Percentiles rank a stretch among this genome's conserved stretches.
Conservation (phyloP, 2,113 vertebrate genomes). For the Cyprinodon tularosa region DNA sequence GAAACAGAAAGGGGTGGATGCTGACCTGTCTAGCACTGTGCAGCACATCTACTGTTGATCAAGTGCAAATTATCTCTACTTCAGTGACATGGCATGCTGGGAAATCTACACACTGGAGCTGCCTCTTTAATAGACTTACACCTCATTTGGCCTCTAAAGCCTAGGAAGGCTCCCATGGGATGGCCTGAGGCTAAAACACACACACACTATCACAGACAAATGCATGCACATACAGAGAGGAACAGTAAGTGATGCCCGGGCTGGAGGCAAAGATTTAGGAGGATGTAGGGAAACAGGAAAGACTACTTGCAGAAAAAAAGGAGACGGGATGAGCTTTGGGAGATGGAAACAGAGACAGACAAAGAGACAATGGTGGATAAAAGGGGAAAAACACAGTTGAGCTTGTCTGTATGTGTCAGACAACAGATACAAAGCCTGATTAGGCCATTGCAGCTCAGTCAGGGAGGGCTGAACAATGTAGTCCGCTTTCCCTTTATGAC, state of each 20-base stretch:
- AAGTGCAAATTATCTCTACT: constrained; percentile 79
- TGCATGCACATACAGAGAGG: constrained; percentile 56
- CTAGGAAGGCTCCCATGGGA: constrained; percentile 84
- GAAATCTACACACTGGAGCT: constrained; percentile 77
- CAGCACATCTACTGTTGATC: constrained; percentile 71
- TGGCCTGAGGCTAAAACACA: constrained; percentile 61
- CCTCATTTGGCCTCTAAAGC: constrained; percentile 88
- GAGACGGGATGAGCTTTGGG: not conserved
- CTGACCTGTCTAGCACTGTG: constrained; percentile 56
- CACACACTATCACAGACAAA: constrained; percentile 48
- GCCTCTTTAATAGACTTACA: constrained; percentile 86
- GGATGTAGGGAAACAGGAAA: constrained; percentile 14
- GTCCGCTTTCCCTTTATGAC: constrained; percentile 74
- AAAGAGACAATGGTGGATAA: constrained; percentile 59
- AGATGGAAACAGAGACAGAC: constrained; percentile 43
- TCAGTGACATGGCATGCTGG: constrained; percentile 77
- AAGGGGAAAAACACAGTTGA: constrained; percentile 43
- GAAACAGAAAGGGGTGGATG: constrained; percentile 24
- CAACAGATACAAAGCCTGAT: constrained; percentile 66
- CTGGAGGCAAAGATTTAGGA: constrained; percentile 31
- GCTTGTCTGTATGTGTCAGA: constrained; percentile 49
- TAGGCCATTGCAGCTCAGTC: constrained; percentile 50
- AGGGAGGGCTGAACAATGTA: constrained; percentile 76
- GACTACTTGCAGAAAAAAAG: constrained; percentile 7
- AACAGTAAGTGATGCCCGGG: constrained; percentile 39